Evolutionary conservation across 2,888 invertebrate genomes (phyloP).

Genomic region (Sceliomorpha sp.): DNA sequence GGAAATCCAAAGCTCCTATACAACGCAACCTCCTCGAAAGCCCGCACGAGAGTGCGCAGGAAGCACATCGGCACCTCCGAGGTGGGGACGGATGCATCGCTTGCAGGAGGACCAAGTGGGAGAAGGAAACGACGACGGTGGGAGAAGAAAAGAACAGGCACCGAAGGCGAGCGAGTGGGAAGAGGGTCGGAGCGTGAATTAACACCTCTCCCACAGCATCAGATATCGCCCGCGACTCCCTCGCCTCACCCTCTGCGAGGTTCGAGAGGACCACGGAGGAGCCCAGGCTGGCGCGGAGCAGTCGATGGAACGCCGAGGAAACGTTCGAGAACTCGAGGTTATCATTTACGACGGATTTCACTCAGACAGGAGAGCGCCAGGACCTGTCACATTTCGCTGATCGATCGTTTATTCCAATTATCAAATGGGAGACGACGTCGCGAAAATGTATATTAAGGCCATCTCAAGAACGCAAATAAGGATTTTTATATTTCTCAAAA

Average conservation of each 20-base stretch:
- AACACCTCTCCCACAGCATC: constrained; percentile 77
- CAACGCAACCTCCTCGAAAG: constrained; percentile 35
- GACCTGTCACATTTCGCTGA: constrained; percentile 34
- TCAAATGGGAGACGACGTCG: too few species aligned
- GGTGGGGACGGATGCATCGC: constrained; percentile 47
- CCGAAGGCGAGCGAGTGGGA: constrained; percentile 41
- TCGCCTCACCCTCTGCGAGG: constrained; percentile 59
- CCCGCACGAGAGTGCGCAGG: constrained; percentile 46
- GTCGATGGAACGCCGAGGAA: too few species aligned
- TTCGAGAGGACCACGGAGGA: constrained; percentile 52
- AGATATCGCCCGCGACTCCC: constrained; percentile 69
- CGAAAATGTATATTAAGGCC: too few species aligned
- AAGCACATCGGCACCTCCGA: constrained; percentile 19
- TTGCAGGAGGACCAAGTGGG: constrained; percentile 48
- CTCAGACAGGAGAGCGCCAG: constrained; percentile 15
- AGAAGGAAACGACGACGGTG: constrained; percentile 51
- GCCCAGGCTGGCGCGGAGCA: constrained; percentile 26
- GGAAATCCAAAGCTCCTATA: constrained; percentile 19
- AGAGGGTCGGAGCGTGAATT: constrained; percentile 71
- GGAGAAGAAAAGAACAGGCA: constrained; percentile 50
- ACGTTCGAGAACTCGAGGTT: too few species aligned
- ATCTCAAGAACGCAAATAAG: too few species aligned
- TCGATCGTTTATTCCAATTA: constrained; percentile 17
- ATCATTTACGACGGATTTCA: constrained; percentile 40
- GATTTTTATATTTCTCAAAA: too few species aligned